phyloP scores from a whole-genome alignment of 2,113 vertebrate genomes.

The Astur gentilis region DNA sequence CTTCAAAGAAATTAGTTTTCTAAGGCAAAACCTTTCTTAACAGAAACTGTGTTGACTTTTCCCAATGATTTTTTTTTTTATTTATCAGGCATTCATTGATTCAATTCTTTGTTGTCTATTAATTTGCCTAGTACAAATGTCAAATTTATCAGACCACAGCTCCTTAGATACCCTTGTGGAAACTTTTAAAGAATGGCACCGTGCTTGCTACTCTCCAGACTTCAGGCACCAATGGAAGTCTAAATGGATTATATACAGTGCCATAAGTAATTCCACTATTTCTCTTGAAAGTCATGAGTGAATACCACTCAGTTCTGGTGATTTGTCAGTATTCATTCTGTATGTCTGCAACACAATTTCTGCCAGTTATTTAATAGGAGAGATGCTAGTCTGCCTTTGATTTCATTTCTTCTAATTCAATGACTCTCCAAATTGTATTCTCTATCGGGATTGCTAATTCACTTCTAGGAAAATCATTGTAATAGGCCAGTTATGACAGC shows the following conservation, averaged over 20 bases:
- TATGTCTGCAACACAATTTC: neutral
- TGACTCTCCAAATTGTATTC: neutral
- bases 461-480: neutral
- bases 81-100: neutral
- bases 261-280: neutral
- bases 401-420: neutral
- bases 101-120: neutral
- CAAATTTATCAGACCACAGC: neutral
- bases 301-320: neutral
- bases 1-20: neutral
- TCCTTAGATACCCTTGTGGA: neutral
- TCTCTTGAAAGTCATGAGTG: neutral
- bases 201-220: neutral
- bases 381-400: neutral
- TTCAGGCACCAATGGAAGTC: neutral
- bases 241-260: neutral
- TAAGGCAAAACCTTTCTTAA: neutral
- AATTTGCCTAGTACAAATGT: neutral
- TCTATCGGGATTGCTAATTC: neutral
- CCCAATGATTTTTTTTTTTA: neutral
- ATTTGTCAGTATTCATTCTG: neutral
- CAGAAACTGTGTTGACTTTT: neutral
- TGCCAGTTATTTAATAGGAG: neutral
- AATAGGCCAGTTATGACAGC: neutral
- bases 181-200: neutral